Conservation (phyloP, 2,113 vertebrate genomes). For the Spea bombifrons region DNA sequence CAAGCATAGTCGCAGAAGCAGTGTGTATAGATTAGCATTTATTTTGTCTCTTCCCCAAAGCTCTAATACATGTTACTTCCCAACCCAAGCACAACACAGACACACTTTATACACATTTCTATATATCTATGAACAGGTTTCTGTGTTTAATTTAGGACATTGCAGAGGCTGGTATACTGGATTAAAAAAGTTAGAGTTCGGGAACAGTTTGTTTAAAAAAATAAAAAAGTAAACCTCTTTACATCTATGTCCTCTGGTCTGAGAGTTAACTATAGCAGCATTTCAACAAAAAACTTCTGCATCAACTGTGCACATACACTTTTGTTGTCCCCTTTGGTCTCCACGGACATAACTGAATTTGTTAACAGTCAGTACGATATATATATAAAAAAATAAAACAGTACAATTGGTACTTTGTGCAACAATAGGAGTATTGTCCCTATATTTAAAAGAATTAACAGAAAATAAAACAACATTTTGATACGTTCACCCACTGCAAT, state of each 20-base stretch:
- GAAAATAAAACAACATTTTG: neutral
- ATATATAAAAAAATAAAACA: neutral
- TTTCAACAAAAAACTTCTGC: neutral
- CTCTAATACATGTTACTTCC: too few species aligned
- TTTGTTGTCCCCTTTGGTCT: constrained; percentile 18
- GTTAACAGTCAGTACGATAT: constrained; percentile 21
- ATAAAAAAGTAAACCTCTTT: constrained; percentile 8
- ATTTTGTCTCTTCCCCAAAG: too few species aligned
- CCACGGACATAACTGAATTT: constrained; percentile 6
- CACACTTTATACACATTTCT: too few species aligned
- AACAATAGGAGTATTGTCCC: constrained; percentile 1
- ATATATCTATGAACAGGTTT: too few species aligned
- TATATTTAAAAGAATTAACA: neutral
- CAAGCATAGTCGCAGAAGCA: too few species aligned
- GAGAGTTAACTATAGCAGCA: neutral
- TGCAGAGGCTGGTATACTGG: neutral
- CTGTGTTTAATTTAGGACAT: neutral
- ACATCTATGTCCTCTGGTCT: neutral
- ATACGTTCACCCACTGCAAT: neutral
- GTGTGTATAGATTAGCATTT: too few species aligned
- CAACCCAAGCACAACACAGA: too few species aligned
- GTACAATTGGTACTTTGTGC: constrained; percentile 10
- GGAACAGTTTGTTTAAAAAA: neutral
- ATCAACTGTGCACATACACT: neutral
- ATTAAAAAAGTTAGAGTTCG: neutral